Evolutionary conservation across 1,140 invertebrate species (phyloP).

Genomic region (Drosophila simulans): DNA sequence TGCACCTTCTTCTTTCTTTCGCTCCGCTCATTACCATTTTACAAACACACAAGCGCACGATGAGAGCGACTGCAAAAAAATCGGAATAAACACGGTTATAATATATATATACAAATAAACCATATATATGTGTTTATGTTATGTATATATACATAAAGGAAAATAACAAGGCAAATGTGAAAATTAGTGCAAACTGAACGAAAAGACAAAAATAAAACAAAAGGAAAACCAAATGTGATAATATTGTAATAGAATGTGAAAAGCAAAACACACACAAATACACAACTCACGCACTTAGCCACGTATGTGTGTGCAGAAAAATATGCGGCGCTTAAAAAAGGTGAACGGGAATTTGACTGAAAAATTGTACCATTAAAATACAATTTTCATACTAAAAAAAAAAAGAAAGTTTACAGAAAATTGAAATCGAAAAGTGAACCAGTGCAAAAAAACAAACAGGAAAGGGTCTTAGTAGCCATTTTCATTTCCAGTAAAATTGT

Average conservation of each 20-base stretch:
- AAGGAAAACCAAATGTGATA: slow-evolving; percentile 67
- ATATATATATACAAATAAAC: slow-evolving; percentile 12
- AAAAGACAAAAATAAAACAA: slow-evolving; percentile 14
- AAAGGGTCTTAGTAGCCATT: slow-evolving; percentile 45
- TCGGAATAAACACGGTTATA: slow-evolving; percentile 44
- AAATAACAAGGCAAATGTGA: slow-evolving; percentile 34
- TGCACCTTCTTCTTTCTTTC: slow-evolving; percentile 73
- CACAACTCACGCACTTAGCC: slow-evolving; percentile 47
- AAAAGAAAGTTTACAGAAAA: slow-evolving; percentile 13
- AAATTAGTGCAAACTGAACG: slow-evolving; percentile 38
- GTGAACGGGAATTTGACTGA: slow-evolving; percentile 75
- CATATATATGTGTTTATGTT: slow-evolving; percentile 9
- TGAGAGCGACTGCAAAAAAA: slow-evolving; percentile 52
- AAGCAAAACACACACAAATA: slow-evolving; percentile 54
- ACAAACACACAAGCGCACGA: slow-evolving; percentile 76
- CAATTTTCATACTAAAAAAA: slow-evolving; percentile 5
- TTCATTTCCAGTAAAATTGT: slow-evolving; percentile 67
- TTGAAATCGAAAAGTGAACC: background rate
- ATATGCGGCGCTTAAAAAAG: slow-evolving; percentile 82
- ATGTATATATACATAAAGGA: slow-evolving; percentile 24
- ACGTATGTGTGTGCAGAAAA: slow-evolving; percentile 81
- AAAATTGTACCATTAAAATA: slow-evolving; percentile 12
- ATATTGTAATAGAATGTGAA: slow-evolving; percentile 79
- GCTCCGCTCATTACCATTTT: slow-evolving; percentile 63
- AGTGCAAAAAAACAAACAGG: slow-evolving; percentile 9